Base-by-base conservation (phyloP, 2,888 invertebrate genomes). In the Pseudanteris insignis region DNA sequence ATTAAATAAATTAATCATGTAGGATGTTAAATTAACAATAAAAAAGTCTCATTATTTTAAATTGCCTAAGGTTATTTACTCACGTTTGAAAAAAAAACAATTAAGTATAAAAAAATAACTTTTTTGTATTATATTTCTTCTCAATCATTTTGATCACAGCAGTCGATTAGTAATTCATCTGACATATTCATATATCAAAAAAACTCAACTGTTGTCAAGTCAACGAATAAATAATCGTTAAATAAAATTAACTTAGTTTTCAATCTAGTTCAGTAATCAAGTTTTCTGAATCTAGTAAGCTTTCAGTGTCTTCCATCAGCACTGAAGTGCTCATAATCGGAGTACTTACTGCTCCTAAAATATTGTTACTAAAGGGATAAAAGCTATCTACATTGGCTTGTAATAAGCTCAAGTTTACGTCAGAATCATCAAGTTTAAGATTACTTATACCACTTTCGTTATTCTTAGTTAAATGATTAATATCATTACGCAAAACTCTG, bases 181-280 rank as follows among this genome's bases (percentile, higher is more conserved):
- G n/a, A n/a, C n/a, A n/a, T n/a, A 21, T 21, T 21, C 21, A 21
- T 7, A 5, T 21, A 21, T 21, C 21, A 21, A 21, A 3, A 21
- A n/a, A n/a, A n/a, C n/a, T n/a, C n/a, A n/a, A n/a, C n/a, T n/a
- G n/a, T n/a, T n/a, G n/a, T n/a, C n/a, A n/a, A n/a, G n/a, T n/a
- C n/a, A n/a, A 11, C 7, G 1, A 15, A 34, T 24, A 32, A 32
- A 44, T 21, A 26, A 34, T 26, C 1, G 10, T n/a, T 11, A 34
- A 15, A 26, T 15, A 37, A 25, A 30, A 68, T 63, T 6, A 32
- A 32, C 11, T 5, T n/a, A 7, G 24, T 9, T 3, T 29, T 84
- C 84, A 88, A 73, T 89, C 89, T 7, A 87, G 86, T 33, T 86
- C 87, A 68, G 88, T 89, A 34, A 89, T 81, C 43, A 89, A 81